Conservation (phyloP, 64 coral and sea anemone species). For the Hydrozoanthus tunicans region DNA sequence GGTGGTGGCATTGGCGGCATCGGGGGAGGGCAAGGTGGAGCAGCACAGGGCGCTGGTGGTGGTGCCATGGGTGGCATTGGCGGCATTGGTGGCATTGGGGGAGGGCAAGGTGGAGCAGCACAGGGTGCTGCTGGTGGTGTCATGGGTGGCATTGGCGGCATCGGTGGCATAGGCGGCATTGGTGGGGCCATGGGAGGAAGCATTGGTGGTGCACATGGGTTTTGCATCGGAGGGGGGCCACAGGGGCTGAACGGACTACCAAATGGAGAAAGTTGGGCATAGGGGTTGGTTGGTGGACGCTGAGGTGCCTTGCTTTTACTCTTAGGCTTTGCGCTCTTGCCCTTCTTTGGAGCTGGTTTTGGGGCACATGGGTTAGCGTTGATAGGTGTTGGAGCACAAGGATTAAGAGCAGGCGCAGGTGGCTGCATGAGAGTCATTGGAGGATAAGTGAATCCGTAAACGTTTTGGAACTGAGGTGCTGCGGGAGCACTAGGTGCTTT, state of each 20-base stretch:
- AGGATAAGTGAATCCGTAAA: constrained; percentile 39
- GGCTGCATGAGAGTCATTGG: constrained; percentile 4
- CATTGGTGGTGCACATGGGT: constrained; percentile 39
- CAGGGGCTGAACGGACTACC: constrained; percentile 46
- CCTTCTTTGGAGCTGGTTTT: constrained; percentile 37
- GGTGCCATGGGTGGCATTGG: constrained; percentile 34
- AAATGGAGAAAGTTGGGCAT: constrained; percentile 22
- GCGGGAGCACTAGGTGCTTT: constrained; percentile 14
- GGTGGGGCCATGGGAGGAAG: constrained; percentile 14
- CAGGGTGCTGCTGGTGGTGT: not conserved
- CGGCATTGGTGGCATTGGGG: not conserved
- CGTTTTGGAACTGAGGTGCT: constrained; percentile 46
- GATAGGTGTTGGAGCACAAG: constrained; percentile 21
- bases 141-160: constrained; percentile 29
- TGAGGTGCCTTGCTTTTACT: constrained; percentile 42
- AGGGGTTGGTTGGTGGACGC: constrained; percentile 9
- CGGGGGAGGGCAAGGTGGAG: not conserved
- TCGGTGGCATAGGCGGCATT: not conserved
- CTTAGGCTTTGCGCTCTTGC: constrained; percentile 47
- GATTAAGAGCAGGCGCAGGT: not conserved
- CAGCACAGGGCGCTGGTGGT: not conserved
- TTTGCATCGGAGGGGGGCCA: constrained; percentile 22
- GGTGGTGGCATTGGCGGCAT: not conserved
- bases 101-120: not conserved
- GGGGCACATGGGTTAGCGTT: constrained; percentile 29